Conservation (phyloP, 2,888 invertebrate genomes). For the Fragum fragum region DNA sequence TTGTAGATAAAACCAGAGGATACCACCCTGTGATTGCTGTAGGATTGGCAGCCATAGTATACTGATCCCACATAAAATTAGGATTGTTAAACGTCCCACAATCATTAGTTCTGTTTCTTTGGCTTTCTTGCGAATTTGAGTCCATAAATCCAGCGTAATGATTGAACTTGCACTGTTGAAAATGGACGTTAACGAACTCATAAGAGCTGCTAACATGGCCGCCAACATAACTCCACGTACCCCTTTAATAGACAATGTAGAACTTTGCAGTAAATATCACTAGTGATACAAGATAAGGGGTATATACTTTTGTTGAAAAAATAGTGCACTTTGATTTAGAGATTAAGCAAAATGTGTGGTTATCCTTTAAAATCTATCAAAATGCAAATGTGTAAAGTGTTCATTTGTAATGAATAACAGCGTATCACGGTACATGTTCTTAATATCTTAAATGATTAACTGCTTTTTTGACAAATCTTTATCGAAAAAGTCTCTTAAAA, state of each 20-base stretch:
- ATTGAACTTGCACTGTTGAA: constrained; percentile 89
- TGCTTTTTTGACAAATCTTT: too few relatives aligned
- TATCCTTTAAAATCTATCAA: too few relatives aligned
- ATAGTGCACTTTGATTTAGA: too few relatives aligned
- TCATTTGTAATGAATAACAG: too few relatives aligned
- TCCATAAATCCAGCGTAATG: constrained; percentile 89
- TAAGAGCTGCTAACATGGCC: constrained; percentile 88
- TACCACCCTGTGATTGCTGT: constrained; percentile 87
- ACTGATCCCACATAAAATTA: constrained; percentile 83
- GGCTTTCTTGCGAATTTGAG: constrained; percentile 79
- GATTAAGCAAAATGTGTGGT: too few relatives aligned
- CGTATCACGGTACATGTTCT: too few relatives aligned
- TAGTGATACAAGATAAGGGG: too few relatives aligned
- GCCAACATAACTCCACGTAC: constrained; percentile 87
- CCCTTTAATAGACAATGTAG: constrained; percentile 79
- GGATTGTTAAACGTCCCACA: constrained; percentile 85
- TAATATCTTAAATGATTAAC: too few relatives aligned
- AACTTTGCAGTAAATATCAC: too few relatives aligned
- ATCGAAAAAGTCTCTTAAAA: too few relatives aligned
- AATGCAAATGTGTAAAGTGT: too few relatives aligned
- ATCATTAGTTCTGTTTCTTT: constrained; percentile 85
- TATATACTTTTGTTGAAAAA: too few relatives aligned
- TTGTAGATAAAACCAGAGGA: constrained; percentile 89
- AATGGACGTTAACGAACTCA: constrained; percentile 89
- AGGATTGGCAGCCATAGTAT: constrained; percentile 88